phyloP scores from a whole-genome alignment of 2,113 vertebrate genomes.

The Neogale vison region DNA sequence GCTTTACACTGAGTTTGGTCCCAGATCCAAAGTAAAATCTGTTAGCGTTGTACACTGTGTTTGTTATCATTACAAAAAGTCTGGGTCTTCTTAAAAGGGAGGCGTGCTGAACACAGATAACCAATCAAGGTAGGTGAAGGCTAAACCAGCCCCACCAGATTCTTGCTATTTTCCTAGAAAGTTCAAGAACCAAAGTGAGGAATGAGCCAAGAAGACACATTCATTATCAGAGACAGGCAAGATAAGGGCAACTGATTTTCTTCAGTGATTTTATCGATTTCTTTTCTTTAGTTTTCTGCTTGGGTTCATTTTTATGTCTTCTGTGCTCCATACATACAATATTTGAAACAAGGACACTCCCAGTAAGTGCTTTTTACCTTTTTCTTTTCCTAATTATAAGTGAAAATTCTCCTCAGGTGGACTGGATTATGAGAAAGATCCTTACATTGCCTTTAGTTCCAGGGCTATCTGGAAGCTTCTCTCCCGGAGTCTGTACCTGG shows the following conservation, averaged over 20 bases:
- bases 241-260: constrained; percentile 72
- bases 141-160: background rate
- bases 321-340: constrained; percentile 12
- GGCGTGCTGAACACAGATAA: background rate
- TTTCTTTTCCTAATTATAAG: constrained; percentile 54
- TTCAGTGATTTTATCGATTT: constrained; percentile 69
- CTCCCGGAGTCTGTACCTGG: background rate
- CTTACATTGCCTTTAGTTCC: background rate
- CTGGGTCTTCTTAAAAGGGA: background rate
- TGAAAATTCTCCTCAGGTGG: constrained; percentile 37
- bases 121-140: background rate
- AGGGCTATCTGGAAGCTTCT: constrained; percentile 39
- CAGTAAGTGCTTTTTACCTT: constrained; percentile 34
- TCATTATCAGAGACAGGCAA: constrained; percentile 72
- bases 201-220: constrained; percentile 63
- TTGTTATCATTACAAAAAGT: constrained; percentile 69
- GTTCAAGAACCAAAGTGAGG: constrained; percentile 50
- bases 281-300: constrained; percentile 70
- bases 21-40: constrained; percentile 64
- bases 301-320: constrained; percentile 61
- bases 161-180: constrained; percentile 48
- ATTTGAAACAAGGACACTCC: constrained; percentile 27
- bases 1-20: constrained; percentile 67
- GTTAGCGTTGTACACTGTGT: background rate
- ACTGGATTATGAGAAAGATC: background rate